These are phyloP conservation scores for Himalopsyche tibetana DNA, from an alignment of 2,888 invertebrate species.

Conservation along the genomic window DNA sequence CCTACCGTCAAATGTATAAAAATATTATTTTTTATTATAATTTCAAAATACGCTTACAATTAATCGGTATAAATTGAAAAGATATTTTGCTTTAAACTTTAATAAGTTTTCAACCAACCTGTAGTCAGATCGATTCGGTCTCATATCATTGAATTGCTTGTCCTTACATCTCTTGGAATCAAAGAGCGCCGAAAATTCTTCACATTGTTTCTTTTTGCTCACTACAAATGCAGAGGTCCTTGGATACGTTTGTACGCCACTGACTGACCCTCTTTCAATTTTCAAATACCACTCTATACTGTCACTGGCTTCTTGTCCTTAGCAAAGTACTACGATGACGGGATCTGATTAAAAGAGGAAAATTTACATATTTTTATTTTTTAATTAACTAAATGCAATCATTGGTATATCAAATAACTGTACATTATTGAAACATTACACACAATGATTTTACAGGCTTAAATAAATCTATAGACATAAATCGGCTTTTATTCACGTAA, in stretches of 20 bases:
- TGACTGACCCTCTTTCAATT: slow-evolving; percentile 26
- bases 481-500: no score
- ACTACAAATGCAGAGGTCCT: slow-evolving; percentile 50
- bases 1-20: no score
- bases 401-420: no score
- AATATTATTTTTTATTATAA: no score
- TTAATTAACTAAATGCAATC: no score
- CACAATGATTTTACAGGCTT: no score
- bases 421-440: no score
- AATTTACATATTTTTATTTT: no score
- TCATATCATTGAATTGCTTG: slow-evolving; percentile 50
- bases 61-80: no score
- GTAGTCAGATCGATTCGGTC: slow-evolving; percentile 11
- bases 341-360: not conserved
- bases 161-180: slow-evolving; percentile 44
- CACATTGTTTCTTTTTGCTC: slow-evolving; percentile 57
- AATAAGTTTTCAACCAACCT: not conserved
- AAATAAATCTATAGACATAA: no score
- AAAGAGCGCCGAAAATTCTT: slow-evolving; percentile 60
- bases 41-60: no score
- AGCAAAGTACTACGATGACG: not conserved
- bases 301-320: not conserved
- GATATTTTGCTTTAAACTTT: no score
- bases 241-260: slow-evolving; percentile 36
- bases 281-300: slow-evolving; percentile 8